Evolutionary conservation across 1,140 invertebrate species (phyloP), one percentile per base, ranked within the genome.

Genomic region (Zelostemma sp.): DNA sequence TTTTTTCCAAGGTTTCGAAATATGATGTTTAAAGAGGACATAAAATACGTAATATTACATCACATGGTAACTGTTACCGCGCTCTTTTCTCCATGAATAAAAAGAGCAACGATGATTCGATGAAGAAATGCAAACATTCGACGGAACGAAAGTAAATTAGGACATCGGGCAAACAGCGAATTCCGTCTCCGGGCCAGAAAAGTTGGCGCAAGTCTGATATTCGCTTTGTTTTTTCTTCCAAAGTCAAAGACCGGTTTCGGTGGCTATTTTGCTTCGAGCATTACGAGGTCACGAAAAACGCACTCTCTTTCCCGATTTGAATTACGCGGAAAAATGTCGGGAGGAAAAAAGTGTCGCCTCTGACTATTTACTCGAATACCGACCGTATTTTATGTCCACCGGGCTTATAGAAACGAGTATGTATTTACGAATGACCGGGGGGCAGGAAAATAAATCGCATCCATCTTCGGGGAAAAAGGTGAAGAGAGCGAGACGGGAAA

Each of bases 101-200:
- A n/a, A n/a, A n/a, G n/a, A n/a, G n/a, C n/a, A n/a, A n/a, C n/a
- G n/a, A n/a, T n/a, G n/a, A n/a, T n/a, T n/a, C n/a, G n/a, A n/a
- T n/a, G n/a, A n/a, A n/a, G n/a, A n/a, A n/a, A n/a, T n/a, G n/a
- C n/a, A n/a, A n/a, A n/a, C n/a, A n/a, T n/a, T n/a, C n/a, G n/a
- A n/a, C n/a, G 25, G 3, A 28, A 28, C 3, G 8, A 28, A 8
- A 28, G 25, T 28, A 28, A 28, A 28, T 28, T 8, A 28, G 25
- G 25, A 28, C 25, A 28, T 28, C 8, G 25, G 8, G 8, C 25
- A 8, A 28, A 70, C 58, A 65, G 65, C 68, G 62, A 70, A 70
- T 57, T 57, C 56, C 65, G 51, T 64, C n/a, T n/a, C n/a, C 51
- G 57, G 46, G 60, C 47, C 19, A 47, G 45, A 51, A 41, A 69